These are phyloP conservation scores for Xylota segnis DNA, from an alignment of 2,888 invertebrate genomes.

Conservation along the genomic window DNA sequence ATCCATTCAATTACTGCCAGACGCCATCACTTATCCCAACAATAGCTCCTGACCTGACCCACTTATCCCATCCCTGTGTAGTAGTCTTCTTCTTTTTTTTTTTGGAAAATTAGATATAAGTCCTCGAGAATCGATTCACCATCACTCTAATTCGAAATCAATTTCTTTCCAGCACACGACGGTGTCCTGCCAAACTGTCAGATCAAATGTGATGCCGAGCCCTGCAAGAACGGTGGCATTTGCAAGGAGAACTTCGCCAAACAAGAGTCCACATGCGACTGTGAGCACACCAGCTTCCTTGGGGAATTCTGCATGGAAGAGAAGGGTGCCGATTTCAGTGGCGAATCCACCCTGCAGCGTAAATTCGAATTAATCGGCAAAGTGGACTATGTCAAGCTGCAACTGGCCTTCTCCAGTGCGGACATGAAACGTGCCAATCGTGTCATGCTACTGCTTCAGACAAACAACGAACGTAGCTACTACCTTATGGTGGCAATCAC, in stretches of 20 bases:
- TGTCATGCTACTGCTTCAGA: slow-evolving; percentile 91
- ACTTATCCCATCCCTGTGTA: too few relatives aligned
- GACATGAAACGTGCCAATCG: slow-evolving; percentile 92
- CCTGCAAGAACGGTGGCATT: slow-evolving; percentile 94
- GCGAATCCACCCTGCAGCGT: slow-evolving; percentile 92
- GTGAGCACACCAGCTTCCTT: slow-evolving; percentile 95
- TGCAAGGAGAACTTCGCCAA: slow-evolving; percentile 95
- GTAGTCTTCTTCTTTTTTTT: too few relatives aligned
- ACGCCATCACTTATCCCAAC: too few relatives aligned
- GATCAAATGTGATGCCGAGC: slow-evolving; percentile 94
- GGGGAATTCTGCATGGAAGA: slow-evolving; percentile 95
- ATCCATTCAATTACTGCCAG: too few relatives aligned
- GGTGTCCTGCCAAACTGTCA: slow-evolving; percentile 93
- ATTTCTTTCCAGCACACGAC: slow-evolving; percentile 85
- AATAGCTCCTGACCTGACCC: too few relatives aligned
- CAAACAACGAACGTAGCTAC: slow-evolving; percentile 93
- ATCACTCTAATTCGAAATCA: not conserved
- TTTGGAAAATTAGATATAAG: not conserved
- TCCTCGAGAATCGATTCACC: not conserved
- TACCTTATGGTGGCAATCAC: slow-evolving; percentile 93
- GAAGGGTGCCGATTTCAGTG: slow-evolving; percentile 95
- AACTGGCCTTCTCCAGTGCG: slow-evolving; percentile 94
- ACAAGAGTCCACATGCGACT: slow-evolving; percentile 94
- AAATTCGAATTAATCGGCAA: slow-evolving; percentile 89
- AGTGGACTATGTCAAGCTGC: slow-evolving; percentile 91